Evolutionary conservation across 2,888 invertebrate genomes (phyloP).

Genomic region (Drosophila meridiana): DNA sequence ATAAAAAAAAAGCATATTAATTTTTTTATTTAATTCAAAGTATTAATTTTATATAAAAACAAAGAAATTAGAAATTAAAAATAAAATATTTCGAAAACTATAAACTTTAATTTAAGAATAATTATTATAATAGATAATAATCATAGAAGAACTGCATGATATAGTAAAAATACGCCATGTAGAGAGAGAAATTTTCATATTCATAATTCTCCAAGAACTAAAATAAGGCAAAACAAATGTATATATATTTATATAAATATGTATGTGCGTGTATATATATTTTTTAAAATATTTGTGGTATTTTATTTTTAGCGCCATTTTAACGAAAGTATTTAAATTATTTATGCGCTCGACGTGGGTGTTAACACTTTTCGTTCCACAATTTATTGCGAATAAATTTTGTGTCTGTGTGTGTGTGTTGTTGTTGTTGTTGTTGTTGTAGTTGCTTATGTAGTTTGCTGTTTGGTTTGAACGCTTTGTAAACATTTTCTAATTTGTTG

Average conservation of each 20-base stretch:
- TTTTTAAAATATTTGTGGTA: slow-evolving; percentile 34
- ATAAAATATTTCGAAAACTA: neutral
- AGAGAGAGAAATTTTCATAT: neutral
- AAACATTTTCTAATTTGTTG: slow-evolving; percentile 70
- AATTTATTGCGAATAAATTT: slow-evolving; percentile 76
- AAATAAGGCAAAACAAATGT: slow-evolving; percentile 7
- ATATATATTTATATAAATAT: slow-evolving; percentile 8
- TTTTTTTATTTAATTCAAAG: no score
- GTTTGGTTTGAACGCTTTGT: slow-evolving; percentile 48
- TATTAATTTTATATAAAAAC: no score
- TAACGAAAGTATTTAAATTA: slow-evolving; percentile 72
- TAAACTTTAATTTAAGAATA: neutral
- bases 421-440: slow-evolving; percentile 24
- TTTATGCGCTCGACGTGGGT: slow-evolving; percentile 75
- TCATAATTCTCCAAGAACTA: slow-evolving; percentile 39
- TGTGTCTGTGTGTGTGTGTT: slow-evolving; percentile 1
- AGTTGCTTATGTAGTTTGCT: slow-evolving; percentile 30
- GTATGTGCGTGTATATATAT: slow-evolving; percentile 1
- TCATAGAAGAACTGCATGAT: neutral
- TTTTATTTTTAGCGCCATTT: slow-evolving; percentile 64
- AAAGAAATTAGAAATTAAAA: no score
- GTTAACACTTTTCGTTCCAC: slow-evolving; percentile 67
- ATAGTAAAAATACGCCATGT: neutral
- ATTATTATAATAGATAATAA: neutral
- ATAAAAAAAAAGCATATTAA: no score